These are phyloP conservation scores for Brachionichthys hirsutus DNA, from an alignment of 2,113 vertebrate genomes.

Conservation along the genomic window DNA sequence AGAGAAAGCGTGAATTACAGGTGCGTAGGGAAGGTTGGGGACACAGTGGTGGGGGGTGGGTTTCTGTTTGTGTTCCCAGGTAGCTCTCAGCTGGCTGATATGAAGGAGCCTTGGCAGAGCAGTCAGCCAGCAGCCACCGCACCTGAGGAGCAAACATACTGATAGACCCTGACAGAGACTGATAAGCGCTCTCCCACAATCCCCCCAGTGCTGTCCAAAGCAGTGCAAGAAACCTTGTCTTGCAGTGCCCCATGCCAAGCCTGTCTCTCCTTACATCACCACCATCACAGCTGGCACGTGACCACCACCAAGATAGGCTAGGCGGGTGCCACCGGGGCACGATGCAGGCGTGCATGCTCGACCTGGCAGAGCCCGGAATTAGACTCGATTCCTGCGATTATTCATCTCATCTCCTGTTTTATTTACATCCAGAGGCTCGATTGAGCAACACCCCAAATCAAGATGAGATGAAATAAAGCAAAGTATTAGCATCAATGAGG, in stretches of 20 bases:
- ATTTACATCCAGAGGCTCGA: constrained; percentile 59
- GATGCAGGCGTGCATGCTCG: not conserved
- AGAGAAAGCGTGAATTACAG: constrained; percentile 3
- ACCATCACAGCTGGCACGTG: not conserved
- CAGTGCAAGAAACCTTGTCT: constrained; percentile 59
- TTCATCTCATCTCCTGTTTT: constrained; percentile 56
- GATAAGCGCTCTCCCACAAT: constrained; percentile 60
- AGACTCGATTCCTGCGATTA: constrained; percentile 42
- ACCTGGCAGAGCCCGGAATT: constrained; percentile 36
- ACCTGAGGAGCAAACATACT: constrained; percentile 72
- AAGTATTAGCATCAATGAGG: constrained; percentile 31
- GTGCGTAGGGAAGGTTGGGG: constrained; percentile 18
- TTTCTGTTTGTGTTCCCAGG: constrained; percentile 53
- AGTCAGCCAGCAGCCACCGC: constrained; percentile 57
- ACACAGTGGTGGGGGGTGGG: constrained; percentile 27
- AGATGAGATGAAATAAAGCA: constrained; percentile 54
- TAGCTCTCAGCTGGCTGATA: constrained; percentile 58
- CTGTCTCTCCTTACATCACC: constrained; percentile 16
- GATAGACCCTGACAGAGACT: constrained; percentile 66
- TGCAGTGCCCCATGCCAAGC: constrained; percentile 21
- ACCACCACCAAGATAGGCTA: constrained; percentile 2
- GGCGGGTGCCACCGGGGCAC: not conserved
- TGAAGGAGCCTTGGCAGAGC: constrained; percentile 58
- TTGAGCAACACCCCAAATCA: constrained; percentile 47
- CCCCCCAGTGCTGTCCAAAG: constrained; percentile 54